A percentile compares a stretch with the other conserved stretches of the same genome.
Conservation (phyloP, 2,888 invertebrate species). For the Temnothorax ravouxi region DNA sequence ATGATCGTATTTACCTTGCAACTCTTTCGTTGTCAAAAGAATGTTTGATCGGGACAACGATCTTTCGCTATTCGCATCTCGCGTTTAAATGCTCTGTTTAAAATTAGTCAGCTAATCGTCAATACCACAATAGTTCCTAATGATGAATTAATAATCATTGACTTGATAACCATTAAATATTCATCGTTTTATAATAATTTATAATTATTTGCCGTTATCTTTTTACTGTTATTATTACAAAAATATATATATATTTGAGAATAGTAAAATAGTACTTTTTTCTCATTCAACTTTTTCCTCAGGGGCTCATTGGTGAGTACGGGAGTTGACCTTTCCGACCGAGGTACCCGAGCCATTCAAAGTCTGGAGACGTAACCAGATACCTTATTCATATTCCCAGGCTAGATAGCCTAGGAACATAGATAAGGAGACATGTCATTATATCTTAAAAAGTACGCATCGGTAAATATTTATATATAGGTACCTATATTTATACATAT, state of each 20-base stretch:
- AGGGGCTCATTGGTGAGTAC: neutral
- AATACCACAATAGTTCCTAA: neutral
- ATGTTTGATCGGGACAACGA: neutral
- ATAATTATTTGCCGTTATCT: neutral
- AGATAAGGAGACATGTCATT: neutral
- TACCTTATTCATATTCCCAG: slow-evolving; percentile 14
- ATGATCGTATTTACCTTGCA: neutral
- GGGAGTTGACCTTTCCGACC: neutral
- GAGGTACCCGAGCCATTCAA: neutral
- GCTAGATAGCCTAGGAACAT: neutral
- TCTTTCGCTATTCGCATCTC: neutral
- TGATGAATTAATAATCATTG: slow-evolving; percentile 1
- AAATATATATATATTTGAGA: neutral
- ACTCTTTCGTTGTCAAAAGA: neutral
- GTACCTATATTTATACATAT: neutral
- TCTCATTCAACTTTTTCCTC: neutral
- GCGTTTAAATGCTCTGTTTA: slow-evolving; percentile 7
- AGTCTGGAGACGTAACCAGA: neutral
- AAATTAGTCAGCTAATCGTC: neutral
- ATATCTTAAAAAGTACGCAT: slow-evolving; percentile 13
- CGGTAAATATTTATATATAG: neutral
- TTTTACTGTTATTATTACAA: neutral
- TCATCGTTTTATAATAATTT: slow-evolving; percentile 4
- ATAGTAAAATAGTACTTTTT: slow-evolving; percentile 15
- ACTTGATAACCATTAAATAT: neutral